Evolutionary conservation across 2,888 invertebrate species (phyloP), one percentile per base, ranked within the genome.

Genomic region (Drosophila prostipennis): DNA sequence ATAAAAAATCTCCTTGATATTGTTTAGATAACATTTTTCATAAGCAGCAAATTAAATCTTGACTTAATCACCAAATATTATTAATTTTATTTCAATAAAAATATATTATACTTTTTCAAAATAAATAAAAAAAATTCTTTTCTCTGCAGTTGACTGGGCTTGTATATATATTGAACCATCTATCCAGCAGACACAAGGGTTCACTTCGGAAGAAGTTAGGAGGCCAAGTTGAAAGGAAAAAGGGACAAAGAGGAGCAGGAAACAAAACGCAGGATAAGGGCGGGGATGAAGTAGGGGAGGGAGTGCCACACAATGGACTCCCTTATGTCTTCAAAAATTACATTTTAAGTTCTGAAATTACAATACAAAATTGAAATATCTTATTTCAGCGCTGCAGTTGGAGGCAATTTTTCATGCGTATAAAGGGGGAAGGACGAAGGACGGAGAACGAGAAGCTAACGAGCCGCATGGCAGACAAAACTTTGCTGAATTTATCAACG

Each of bases 311-410:
- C 79, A 79, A 79, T 75, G 49, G 72, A 69, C 71, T 67, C 73
- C 60, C 76, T 61, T 77, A 70, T 82, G 83, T 83, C 77, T 81
- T 65, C 78, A 81, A 78, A 86, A 88, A 86, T 87, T 87, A 81
- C 82, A 79, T 86, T 79, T 76, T 76, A 78, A 77, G 80, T 86
- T 70, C 78, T 77, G 75, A 86, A 84, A 86, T 80, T 76, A 78
- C 84, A 84, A 80, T 80, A 76, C 77, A 72, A 79, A 89, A 89
- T 86, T 84, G 82, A 84, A 89, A 89, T 88, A 88, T 88, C 79
- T 78, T 79, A 80, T 89, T 87, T 81, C 84, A 77, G 72, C 77
- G 79, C 75, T 72, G 70, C 60, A 72, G 48, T 67, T 55, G 65
- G 72, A 71, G 61, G 77, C 76, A 77, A 74, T 82, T 85, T 80